Evolutionary conservation across 2,797 vertebrate species (phyloP), one percentile per base, ranked within the genome.

Genomic region (Meriones psammophilus): DNA sequence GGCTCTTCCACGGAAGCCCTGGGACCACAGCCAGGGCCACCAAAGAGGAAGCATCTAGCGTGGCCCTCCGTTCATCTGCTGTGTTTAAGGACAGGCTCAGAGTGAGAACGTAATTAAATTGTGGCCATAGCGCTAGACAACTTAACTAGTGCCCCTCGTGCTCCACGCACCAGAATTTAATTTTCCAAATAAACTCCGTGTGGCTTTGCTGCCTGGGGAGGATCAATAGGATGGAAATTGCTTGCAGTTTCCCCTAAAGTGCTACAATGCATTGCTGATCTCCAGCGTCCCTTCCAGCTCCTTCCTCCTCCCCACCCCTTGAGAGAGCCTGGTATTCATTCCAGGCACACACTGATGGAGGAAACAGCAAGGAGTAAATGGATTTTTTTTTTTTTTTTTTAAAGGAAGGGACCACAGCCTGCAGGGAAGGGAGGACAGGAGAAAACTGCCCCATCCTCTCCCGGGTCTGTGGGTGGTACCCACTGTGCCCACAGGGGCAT

Each of bases 191-290:
- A 98, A 98, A 98, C 98, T 98, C 96, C 46, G 97, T 64, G 95
- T 98, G 97, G 98, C 98, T 97, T 80, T 95, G 98, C 97, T 97
- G 97, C 98, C 97, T 96, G 95, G 98, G 94, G 96, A 98, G 98
- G 97, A 98, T 98, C 98, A 98, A 98, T 98, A 98, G 96, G 94
- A 98, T 98, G 98, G 98, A 98, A 98, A 98, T 98, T 98, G 98
- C 98, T 97, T 97, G 97, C 97, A 97, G 94, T 98, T 98, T 97
- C 98, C 95, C 97, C 98, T 98, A 54, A 98, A 98, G 98, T 98
- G 98, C 97, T 98, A 97, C 98, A 96, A 74, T 97, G 97, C 97
- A 98, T 98, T 97, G 97, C 94, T 94, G 92, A 97, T 97, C 87
- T 96, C 83, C 94, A 10, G 4, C 33, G 94, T 96, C 97, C 97